Percentiles rank a stretch among this genome's conserved stretches.
Conservation (phyloP, 1,140 invertebrate genomes). For the Sitodiplosis mosellana region DNA sequence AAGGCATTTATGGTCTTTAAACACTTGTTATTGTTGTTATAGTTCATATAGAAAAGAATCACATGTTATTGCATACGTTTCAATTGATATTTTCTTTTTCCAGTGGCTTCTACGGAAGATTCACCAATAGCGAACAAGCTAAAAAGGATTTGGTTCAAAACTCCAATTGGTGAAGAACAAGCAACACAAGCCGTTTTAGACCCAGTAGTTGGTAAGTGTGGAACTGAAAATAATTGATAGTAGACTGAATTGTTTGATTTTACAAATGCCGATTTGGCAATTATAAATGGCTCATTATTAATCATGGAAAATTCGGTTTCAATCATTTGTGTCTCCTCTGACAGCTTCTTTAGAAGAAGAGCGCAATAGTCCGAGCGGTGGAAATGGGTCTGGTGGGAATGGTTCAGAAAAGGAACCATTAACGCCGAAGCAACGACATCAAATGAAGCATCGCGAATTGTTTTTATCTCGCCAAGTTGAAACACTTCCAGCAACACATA, state of each 20-base stretch:
- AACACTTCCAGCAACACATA: slow-evolving; percentile 93
- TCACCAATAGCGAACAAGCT: slow-evolving; percentile 43
- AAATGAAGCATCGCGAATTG: slow-evolving; percentile 92
- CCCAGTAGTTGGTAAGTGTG: slow-evolving; percentile 33
- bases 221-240: not conserved
- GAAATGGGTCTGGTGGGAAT: slow-evolving; percentile 8
- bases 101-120: slow-evolving; percentile 41
- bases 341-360: slow-evolving; percentile 31
- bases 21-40: no score
- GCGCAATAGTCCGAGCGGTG: slow-evolving; percentile 18
- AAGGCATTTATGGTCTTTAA: no score
- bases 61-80: slow-evolving; percentile 1
- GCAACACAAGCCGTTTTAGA: slow-evolving; percentile 40
- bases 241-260: not conserved
- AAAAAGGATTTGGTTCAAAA: slow-evolving; percentile 47
- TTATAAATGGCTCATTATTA: not conserved
- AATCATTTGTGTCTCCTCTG: slow-evolving; percentile 7
- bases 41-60: not conserved
- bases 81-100: slow-evolving; percentile 12
- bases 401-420: slow-evolving; percentile 22
- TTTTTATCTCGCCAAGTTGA: slow-evolving; percentile 97
- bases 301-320: not conserved
- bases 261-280: not conserved
- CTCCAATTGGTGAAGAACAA: slow-evolving; percentile 40
- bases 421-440: slow-evolving; percentile 66